A percentile compares a stretch with the other conserved stretches of the same genome.
Evolutionary conservation across 1,140 invertebrate species (phyloP).

Genomic region (Drosophila tristis): DNA sequence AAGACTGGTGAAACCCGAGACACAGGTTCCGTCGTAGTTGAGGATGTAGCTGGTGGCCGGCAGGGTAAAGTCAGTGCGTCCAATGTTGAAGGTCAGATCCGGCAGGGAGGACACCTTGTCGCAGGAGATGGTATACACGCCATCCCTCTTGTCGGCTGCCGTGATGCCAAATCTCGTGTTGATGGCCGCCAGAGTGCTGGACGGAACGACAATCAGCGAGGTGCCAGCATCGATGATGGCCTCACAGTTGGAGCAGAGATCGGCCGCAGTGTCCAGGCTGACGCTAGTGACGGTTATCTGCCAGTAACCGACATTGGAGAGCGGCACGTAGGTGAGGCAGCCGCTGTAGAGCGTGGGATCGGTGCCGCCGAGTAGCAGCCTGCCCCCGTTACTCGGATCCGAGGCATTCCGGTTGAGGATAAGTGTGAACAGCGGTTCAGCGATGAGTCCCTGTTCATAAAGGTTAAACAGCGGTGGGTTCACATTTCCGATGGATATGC

Average conservation of each 20-base stretch:
- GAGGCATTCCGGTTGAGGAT: conserved; percentile 90
- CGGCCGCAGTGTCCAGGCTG: conserved; percentile 84
- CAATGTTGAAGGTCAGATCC: conserved; percentile 56
- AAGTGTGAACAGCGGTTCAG: conserved; percentile 95
- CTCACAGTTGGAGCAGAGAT: conserved; percentile 89
- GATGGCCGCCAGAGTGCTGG: conserved; percentile 89
- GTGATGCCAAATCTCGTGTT: conserved; percentile 91
- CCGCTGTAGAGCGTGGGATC: conserved; percentile 95
- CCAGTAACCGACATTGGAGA: conserved; percentile 96
- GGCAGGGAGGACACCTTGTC: conserved; percentile 31
- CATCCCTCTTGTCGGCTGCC: conserved; percentile 85
- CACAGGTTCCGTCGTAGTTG: conserved; percentile 83
- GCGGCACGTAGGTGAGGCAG: conserved; percentile 94
- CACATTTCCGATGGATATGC: conserved; percentile 95
- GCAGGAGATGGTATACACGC: conserved; percentile 88
- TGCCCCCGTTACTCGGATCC: conserved; percentile 89
- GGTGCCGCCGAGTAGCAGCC: conserved; percentile 96
- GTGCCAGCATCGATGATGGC: conserved; percentile 99
- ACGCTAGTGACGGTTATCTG: conserved; percentile 95
- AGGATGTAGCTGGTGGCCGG: conserved; percentile 48
- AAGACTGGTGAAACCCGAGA: conserved; percentile 55
- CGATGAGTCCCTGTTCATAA: conserved; percentile 92
- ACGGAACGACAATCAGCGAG: conserved; percentile 96
- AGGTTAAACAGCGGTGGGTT: conserved; percentile 97
- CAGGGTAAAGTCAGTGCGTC: conserved; percentile 51